phyloP scores from a whole-genome alignment of 2,888 invertebrate genomes.

The Drosophila barbarae region DNA sequence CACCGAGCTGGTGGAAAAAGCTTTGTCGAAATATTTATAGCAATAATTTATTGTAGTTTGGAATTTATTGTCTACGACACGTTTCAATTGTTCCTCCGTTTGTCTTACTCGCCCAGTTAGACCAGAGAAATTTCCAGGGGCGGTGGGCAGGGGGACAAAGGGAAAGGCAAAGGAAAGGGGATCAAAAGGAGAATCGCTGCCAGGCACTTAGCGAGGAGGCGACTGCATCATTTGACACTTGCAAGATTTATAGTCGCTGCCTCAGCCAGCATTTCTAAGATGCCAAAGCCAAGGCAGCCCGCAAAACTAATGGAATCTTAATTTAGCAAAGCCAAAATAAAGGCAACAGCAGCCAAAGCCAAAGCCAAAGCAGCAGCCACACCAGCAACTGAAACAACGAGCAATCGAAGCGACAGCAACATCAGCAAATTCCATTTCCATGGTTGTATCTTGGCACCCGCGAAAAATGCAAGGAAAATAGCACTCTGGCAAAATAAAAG shows the following conservation, averaged over 20 bases:
- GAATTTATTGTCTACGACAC: slow-evolving; percentile 76
- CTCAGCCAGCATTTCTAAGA: slow-evolving; percentile 77
- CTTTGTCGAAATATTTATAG: slow-evolving; percentile 71
- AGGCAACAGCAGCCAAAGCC: slow-evolving; percentile 46
- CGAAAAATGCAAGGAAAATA: slow-evolving; percentile 52
- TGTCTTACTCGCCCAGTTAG: slow-evolving; percentile 49
- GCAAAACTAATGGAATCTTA: slow-evolving; percentile 79
- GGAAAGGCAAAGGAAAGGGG: slow-evolving; percentile 3
- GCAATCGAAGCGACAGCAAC: slow-evolving; percentile 32
- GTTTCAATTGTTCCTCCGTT: slow-evolving; percentile 73
- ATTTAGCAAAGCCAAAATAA: slow-evolving; percentile 77
- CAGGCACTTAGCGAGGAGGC: slow-evolving; percentile 64
- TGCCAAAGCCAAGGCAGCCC: slow-evolving; percentile 60
- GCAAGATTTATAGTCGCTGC: slow-evolving; percentile 78
- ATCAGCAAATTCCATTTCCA: slow-evolving; percentile 67
- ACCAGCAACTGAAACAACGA: slow-evolving; percentile 19
- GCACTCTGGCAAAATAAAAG: slow-evolving; percentile 8
- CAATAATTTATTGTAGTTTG: slow-evolving; percentile 75
- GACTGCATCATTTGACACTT: slow-evolving; percentile 77
- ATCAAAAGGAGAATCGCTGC: slow-evolving; percentile 54
- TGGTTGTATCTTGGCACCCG: slow-evolving; percentile 66
- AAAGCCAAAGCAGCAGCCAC: slow-evolving; percentile 17
- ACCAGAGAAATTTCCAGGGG: slow-evolving; percentile 50
- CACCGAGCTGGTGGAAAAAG: slow-evolving; percentile 38
- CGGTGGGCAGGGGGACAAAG: background rate